These are phyloP conservation scores for Drosophila kanapiae DNA, from an alignment of 1,140 invertebrate species.

Conservation along the genomic window DNA sequence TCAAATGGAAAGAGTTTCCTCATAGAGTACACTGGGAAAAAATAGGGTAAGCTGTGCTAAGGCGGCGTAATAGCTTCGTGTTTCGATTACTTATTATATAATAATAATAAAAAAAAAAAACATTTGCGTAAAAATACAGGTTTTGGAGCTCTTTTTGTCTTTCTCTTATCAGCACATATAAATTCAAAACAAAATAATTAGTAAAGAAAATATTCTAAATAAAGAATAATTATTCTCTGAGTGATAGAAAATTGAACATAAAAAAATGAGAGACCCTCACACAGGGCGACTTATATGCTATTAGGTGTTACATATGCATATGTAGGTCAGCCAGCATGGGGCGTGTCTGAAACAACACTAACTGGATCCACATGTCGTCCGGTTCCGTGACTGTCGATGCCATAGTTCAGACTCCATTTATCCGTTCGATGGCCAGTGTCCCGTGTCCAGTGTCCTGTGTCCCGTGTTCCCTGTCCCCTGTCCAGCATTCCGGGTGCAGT, in stretches of 20 bases:
- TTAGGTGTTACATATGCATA: slow-evolving; percentile 71
- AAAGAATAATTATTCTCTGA: background rate
- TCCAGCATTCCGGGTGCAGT: background rate
- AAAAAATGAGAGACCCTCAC: slow-evolving; percentile 39
- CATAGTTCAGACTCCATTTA: slow-evolving; percentile 42
- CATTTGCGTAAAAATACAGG: too few species aligned
- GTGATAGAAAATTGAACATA: slow-evolving; percentile 12
- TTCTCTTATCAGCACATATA: too few species aligned
- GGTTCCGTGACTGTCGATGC: slow-evolving; percentile 63
- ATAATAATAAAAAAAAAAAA: too few species aligned
- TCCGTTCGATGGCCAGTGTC: slow-evolving; percentile 17
- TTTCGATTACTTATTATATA: too few species aligned
- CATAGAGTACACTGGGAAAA: slow-evolving; percentile 5
- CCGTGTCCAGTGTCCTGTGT: background rate
- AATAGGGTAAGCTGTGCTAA: background rate
- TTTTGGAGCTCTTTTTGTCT: too few species aligned
- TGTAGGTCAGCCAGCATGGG: slow-evolving; percentile 65
- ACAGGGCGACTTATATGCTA: slow-evolving; percentile 28
- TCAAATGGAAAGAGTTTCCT: slow-evolving; percentile 12
- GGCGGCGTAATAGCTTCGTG: too few species aligned
- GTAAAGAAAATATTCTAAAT: background rate
- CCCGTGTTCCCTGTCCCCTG: background rate
- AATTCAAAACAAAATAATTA: background rate
- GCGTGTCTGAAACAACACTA: slow-evolving; percentile 43
- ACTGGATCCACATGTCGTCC: slow-evolving; percentile 73